These are phyloP conservation scores for Drosophila pseudoananassae DNA, from an alignment of 1,140 invertebrate genomes.

Conservation along the genomic window DNA sequence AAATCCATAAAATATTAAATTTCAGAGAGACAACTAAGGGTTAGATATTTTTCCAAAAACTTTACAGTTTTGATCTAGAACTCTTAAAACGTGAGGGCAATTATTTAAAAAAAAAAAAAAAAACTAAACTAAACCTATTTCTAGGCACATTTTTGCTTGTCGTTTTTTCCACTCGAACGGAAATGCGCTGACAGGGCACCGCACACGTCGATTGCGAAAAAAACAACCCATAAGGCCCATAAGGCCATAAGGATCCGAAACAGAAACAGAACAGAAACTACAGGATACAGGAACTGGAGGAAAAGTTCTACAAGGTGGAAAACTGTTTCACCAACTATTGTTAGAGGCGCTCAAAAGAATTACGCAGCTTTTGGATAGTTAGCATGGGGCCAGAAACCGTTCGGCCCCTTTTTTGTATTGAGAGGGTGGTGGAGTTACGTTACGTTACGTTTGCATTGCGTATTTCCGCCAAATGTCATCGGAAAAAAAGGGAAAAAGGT, in stretches of 20 bases:
- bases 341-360: conserved; percentile 75
- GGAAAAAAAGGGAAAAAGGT: conserved; percentile 48
- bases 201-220: conserved; percentile 57
- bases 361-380: conserved; percentile 68
- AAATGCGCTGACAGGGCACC: conserved; percentile 74
- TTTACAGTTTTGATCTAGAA: no score
- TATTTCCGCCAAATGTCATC: conserved; percentile 83
- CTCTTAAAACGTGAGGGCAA: no score
- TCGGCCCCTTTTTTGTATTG: no score
- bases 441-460: conserved; percentile 80
- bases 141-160: conserved; percentile 40
- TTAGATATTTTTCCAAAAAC: no score
- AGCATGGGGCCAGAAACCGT: conserved; percentile 30
- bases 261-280: background rate
- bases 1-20: conserved; percentile 25
- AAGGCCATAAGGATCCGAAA: conserved; percentile 13
- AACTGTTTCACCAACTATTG: conserved; percentile 77
- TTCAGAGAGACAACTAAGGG: background rate
- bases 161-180: conserved; percentile 73
- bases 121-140: conserved; percentile 27
- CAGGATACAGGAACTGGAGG: conserved; percentile 5
- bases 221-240: conserved; percentile 1
- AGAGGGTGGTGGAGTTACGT: background rate
- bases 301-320: conserved; percentile 41
- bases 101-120: background rate